phyloP scores from a whole-genome alignment of 2,888 invertebrate genomes.

The Calliopum simillimum region DNA sequence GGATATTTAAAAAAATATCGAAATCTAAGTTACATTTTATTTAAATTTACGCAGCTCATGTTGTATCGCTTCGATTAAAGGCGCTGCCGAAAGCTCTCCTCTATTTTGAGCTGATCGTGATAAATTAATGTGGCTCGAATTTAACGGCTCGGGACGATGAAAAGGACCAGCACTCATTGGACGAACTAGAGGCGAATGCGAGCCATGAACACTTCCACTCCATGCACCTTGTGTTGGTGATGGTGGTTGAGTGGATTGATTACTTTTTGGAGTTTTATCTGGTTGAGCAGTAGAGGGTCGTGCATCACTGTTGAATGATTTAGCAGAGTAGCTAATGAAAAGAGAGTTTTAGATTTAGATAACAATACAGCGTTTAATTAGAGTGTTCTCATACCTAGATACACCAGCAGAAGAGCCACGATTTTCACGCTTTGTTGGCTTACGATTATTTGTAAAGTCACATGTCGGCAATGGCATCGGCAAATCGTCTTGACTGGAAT shows the following conservation, averaged over 20 bases:
- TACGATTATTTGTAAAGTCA: conserved; percentile 59
- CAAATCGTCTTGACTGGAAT: conserved; percentile 64
- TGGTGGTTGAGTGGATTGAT: conserved; percentile 65
- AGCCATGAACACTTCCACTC: conserved; percentile 69
- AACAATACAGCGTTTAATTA: not conserved
- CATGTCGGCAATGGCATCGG: conserved; percentile 62
- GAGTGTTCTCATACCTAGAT: conserved; percentile 53
- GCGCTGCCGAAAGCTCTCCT: conserved; percentile 80
- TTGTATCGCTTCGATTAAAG: conserved; percentile 86
- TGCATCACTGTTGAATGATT: conserved; percentile 50
- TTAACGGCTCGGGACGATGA: conserved; percentile 69
- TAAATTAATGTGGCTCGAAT: conserved; percentile 38
- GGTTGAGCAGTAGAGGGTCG: conserved; percentile 66
- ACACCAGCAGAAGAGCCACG: conserved; percentile 66
- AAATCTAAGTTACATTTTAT: conserved; percentile 50
- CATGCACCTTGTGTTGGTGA: conserved; percentile 69
- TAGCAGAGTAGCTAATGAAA: conserved; percentile 53
- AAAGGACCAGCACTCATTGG: conserved; percentile 77
- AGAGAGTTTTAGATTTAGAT: not conserved
- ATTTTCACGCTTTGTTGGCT: conserved; percentile 59
- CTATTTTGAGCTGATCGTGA: conserved; percentile 44
- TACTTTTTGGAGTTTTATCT: conserved; percentile 58
- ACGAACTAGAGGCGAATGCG: conserved; percentile 69
- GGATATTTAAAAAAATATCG: conserved; percentile 3
- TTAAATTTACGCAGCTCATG: conserved; percentile 71